phyloP scores from a whole-genome alignment of 1,140 invertebrate genomes.

The Anoplophora glabripennis region DNA sequence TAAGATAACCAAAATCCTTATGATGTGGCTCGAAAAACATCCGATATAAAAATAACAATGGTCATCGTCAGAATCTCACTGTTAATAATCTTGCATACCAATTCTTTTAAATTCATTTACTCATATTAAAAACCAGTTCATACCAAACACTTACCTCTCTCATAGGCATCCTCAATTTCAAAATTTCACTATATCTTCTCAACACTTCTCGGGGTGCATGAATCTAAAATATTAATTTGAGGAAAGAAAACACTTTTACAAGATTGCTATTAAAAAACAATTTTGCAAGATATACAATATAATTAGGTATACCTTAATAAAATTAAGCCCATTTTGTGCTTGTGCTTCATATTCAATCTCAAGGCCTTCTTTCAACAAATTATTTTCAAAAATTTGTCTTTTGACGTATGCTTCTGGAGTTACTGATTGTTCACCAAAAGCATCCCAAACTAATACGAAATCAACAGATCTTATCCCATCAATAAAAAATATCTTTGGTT shows the following conservation, averaged over 20 bases:
- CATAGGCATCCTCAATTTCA: conserved; percentile 94
- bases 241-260: background rate
- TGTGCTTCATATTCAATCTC: conserved; percentile 63
- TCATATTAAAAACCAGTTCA: background rate
- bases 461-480: conserved; percentile 68
- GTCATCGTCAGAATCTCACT: background rate
- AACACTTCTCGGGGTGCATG: conserved; percentile 85
- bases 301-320: conserved; percentile 59
- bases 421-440: conserved; percentile 50
- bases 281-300: background rate
- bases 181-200: conserved; percentile 85
- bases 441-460: conserved; percentile 75
- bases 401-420: conserved; percentile 49
- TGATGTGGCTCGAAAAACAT: background rate
- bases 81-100: background rate
- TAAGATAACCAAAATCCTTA: background rate
- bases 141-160: conserved; percentile 63
- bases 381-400: conserved; percentile 62
- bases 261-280: background rate
- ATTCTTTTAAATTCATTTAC: background rate
- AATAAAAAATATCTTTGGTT: conserved; percentile 62
- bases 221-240: conserved; percentile 55
- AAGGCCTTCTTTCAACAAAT: conserved; percentile 66
- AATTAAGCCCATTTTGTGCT: conserved; percentile 61
- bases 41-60: background rate